phyloP scores from a whole-genome alignment of 2,113 vertebrate genomes.

The Mustela lutreola region DNA sequence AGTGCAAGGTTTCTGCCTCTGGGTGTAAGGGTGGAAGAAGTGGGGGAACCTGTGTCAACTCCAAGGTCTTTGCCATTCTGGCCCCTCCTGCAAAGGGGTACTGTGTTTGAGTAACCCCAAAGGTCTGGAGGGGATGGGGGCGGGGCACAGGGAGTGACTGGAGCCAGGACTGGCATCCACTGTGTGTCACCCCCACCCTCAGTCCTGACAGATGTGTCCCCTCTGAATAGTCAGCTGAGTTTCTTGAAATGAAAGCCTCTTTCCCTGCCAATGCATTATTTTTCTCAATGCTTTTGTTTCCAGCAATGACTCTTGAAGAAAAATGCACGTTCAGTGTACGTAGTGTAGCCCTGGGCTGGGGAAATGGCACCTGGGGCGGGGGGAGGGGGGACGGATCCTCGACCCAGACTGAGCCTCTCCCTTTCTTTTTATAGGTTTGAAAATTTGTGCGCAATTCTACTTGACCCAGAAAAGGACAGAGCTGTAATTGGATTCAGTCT shows the following conservation, averaged over 20 bases:
- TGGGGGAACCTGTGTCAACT: background rate
- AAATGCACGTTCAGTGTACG: background rate
- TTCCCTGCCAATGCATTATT: background rate
- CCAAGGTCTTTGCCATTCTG: background rate
- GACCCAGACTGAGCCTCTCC: slow-evolving; percentile 24
- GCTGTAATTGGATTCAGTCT: slow-evolving; percentile 6
- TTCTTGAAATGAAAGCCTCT: background rate
- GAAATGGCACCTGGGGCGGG: background rate
- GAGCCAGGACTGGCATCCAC: too few species aligned
- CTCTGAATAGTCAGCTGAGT: background rate
- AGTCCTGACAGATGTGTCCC: accelerated
- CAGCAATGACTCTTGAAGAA: background rate
- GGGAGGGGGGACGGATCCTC: background rate
- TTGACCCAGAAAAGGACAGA: slow-evolving; percentile 66
- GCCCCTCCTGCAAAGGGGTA: background rate
- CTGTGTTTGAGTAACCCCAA: background rate
- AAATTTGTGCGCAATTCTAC: slow-evolving; percentile 58
- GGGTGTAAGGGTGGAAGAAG: background rate
- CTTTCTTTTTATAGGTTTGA: slow-evolving; percentile 72
- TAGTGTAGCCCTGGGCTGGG: background rate
- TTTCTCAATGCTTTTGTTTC: background rate
- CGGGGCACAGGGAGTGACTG: background rate
- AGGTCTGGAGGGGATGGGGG: too few species aligned
- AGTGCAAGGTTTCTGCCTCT: background rate
- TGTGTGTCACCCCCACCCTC: background rate